These are phyloP conservation scores for Pandemis heparana DNA, from an alignment of 2,888 invertebrate genomes.

Conservation along the genomic window DNA sequence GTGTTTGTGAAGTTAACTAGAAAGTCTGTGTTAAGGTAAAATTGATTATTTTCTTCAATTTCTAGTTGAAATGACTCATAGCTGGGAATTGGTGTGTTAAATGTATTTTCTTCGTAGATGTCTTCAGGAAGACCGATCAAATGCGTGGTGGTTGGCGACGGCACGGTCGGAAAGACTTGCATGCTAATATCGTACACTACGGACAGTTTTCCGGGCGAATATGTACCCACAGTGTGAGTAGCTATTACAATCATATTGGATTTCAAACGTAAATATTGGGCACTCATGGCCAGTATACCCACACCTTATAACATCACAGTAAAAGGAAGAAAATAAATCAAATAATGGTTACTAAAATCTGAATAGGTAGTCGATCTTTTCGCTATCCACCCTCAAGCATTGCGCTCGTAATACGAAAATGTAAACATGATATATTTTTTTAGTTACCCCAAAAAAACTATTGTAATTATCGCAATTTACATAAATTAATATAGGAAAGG, in stretches of 20 bases:
- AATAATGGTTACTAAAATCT: no score
- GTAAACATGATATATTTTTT: no score
- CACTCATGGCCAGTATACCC: neutral
- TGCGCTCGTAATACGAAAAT: no score
- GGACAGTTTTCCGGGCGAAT: conserved; percentile 97
- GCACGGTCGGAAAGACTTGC: conserved; percentile 97
- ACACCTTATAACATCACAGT: neutral
- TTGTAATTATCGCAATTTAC: no score
- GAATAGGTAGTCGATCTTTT: no score
- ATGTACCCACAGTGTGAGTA: conserved; percentile 97
- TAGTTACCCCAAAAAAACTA: no score
- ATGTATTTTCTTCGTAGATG: conserved; percentile 85
- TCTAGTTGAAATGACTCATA: conserved; percentile 76
- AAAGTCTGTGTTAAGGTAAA: conserved; percentile 47
- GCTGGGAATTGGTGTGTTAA: conserved; percentile 66
- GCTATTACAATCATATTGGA: conserved; percentile 31
- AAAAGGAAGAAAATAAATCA: neutral
- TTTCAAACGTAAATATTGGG: conserved; percentile 24
- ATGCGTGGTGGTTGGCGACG: conserved; percentile 97
- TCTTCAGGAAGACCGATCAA: conserved; percentile 97
- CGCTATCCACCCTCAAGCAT: no score
- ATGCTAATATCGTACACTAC: conserved; percentile 97
- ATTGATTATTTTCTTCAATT: conserved; percentile 57
- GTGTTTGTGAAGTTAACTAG: conserved; percentile 40
- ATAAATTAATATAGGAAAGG: no score